Evolutionary conservation across 2,113 vertebrate genomes (phyloP).

Genomic region (Pterophyllum scalare): DNA sequence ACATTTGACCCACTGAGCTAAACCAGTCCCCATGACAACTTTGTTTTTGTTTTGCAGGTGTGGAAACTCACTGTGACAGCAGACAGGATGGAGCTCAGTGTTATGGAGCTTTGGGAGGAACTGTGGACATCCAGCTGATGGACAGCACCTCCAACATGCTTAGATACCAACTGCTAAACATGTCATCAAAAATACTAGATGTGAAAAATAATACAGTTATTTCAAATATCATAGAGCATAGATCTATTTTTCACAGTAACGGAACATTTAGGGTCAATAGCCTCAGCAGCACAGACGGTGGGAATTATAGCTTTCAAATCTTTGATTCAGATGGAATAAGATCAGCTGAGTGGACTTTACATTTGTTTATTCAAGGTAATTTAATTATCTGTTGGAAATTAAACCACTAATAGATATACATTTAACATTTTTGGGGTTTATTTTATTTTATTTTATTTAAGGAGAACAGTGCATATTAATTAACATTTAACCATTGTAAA

Average conservation of each 20-base stretch:
- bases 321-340: fast-evolving
- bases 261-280: not conserved
- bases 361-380: conserved; percentile 53
- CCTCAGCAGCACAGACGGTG: conserved; percentile 19
- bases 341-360: fast-evolving
- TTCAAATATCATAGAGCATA: fast-evolving
- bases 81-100: conserved; percentile 33
- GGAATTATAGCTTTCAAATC: not conserved
- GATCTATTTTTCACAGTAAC: conserved; percentile 1
- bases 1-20: too few species aligned
- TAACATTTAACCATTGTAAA: too few species aligned
- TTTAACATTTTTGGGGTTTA: not conserved
- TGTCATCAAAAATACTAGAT: not conserved
- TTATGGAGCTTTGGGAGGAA: conserved; percentile 39
- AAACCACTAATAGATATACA: fast-evolving
- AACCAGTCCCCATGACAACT: not conserved
- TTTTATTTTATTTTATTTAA: too few species aligned
- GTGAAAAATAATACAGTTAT: fast-evolving
- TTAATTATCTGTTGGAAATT: fast-evolving
- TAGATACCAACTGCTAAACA: fast-evolving
- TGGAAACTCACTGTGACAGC: conserved; percentile 47
- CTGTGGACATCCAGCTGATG: not conserved
- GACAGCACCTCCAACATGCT: fast-evolving
- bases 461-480: too few species aligned
- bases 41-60: conserved; percentile 29